Evolutionary conservation across 2,113 vertebrate species (phyloP).

Genomic region (Mirounga angustirostris): DNA sequence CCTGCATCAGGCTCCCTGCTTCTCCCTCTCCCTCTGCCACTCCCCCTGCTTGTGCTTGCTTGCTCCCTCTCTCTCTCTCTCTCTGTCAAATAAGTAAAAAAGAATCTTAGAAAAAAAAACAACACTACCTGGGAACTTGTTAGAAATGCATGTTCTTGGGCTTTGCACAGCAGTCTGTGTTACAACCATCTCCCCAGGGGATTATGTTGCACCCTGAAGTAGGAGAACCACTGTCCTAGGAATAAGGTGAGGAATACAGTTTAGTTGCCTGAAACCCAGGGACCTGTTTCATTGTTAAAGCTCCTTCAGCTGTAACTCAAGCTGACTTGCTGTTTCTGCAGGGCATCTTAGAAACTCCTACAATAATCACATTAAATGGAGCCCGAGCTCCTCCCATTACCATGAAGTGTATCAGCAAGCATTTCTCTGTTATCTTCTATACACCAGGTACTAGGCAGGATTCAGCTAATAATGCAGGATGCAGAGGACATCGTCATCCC

Average conservation of each 20-base stretch:
- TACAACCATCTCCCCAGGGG: not conserved
- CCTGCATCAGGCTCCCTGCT: not conserved
- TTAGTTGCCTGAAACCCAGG: not conserved
- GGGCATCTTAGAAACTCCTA: not conserved
- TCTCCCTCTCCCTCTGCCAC: not conserved
- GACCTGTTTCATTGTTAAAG: not conserved
- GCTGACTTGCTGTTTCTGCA: not conserved
- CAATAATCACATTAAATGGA: not conserved
- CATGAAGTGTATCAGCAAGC: not conserved
- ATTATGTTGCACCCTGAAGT: not conserved
- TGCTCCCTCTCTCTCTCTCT: not conserved
- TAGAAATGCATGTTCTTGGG: slow-evolving; percentile 16
- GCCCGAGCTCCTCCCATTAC: not conserved
- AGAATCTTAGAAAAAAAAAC: not conserved
- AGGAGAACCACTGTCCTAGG: not conserved
- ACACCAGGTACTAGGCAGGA: not conserved
- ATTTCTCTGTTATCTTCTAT: not conserved
- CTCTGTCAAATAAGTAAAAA: not conserved
- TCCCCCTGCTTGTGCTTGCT: not conserved
- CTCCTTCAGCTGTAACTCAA: not conserved
- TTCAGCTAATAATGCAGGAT: not conserved
- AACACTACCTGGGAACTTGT: not conserved
- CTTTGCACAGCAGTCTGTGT: not conserved
- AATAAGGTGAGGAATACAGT: not conserved
- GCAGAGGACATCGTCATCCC: not conserved